Evolutionary conservation across 1,140 invertebrate genomes (phyloP), one percentile per base, ranked within the genome.

Genomic region (Drosophila parvula): DNA sequence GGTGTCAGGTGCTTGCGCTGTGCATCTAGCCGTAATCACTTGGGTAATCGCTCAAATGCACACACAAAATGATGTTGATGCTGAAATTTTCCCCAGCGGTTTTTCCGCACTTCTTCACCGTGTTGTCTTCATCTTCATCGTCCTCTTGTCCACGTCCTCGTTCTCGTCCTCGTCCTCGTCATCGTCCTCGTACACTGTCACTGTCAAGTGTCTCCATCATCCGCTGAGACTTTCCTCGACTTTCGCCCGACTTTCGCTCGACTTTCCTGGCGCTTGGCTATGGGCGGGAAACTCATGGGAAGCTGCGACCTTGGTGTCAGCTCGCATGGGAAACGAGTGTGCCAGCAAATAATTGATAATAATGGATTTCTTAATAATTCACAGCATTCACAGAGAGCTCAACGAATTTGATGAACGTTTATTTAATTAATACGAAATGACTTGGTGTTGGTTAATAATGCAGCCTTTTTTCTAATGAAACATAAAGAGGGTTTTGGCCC

Each of bases 21-120:
- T 74, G 69, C 70, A 74, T 74, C 68, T 71, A 48, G 41, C 47
- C 74, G 56, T 77, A 77, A 77, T 77, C 74, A 77, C 74, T 77
- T 73, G 67, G 69, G 69, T 71, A 74, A 74, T 74, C 69, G 70
- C 70, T 74, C 69, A 74, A 74, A 74, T 74, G 70, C 69, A 74
- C 70, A 73, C 69, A 73, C 65, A 73, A 73, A 73, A 73, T 73
- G 51, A 73, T 73, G 65, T 73, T 73, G 51, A 73, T 73, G 69
- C 48, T 71, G 65, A 71, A 59, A 43, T 59, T 71, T 71, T 58
- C 69, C 68, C 51, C 62, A 67, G 62, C 32, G 62, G 32, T 45
- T 62, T 69, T 69, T 55, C 44, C 30, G 51, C 51, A 36, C 68
- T 47, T 55, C 30, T 12, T 38, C 65, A 28, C 34, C 18, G 45